These are phyloP conservation scores for Clusia tigrina DNA, from an alignment of 2,888 invertebrate species.

Conservation along the genomic window DNA sequence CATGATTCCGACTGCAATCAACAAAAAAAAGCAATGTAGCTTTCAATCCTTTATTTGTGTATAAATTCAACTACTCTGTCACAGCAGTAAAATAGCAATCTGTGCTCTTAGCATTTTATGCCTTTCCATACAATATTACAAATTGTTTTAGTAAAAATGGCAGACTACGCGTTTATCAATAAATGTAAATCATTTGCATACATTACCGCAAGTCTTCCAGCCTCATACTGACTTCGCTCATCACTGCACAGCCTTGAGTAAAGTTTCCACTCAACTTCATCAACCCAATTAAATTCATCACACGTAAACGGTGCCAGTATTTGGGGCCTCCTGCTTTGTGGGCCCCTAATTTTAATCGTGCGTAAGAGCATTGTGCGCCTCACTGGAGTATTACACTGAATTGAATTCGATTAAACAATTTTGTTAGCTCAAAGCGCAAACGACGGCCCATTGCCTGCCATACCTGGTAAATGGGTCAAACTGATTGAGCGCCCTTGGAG, in stretches of 20 bases:
- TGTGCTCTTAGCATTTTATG: neutral
- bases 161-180: too few species aligned
- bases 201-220: too few species aligned
- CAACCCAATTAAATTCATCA: neutral
- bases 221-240: too few species aligned
- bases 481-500: neutral
- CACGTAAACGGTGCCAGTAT: neutral
- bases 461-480: neutral
- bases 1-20: neutral
- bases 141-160: too few species aligned
- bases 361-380: constrained; percentile 27
- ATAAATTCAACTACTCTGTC: neutral
- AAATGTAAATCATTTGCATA: neutral
- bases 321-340: neutral
- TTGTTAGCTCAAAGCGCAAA: neutral
- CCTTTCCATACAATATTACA: neutral
- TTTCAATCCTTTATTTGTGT: neutral
- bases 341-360: constrained; percentile 26
- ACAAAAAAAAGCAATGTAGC: neutral
- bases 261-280: neutral
- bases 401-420: constrained; percentile 29
- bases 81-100: neutral
- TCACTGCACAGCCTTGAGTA: too few species aligned
- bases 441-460: neutral
- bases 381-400: constrained; percentile 24